Evolutionary conservation across 2,888 invertebrate species (phyloP).

Genomic region (Taphrorychus bicolor): DNA sequence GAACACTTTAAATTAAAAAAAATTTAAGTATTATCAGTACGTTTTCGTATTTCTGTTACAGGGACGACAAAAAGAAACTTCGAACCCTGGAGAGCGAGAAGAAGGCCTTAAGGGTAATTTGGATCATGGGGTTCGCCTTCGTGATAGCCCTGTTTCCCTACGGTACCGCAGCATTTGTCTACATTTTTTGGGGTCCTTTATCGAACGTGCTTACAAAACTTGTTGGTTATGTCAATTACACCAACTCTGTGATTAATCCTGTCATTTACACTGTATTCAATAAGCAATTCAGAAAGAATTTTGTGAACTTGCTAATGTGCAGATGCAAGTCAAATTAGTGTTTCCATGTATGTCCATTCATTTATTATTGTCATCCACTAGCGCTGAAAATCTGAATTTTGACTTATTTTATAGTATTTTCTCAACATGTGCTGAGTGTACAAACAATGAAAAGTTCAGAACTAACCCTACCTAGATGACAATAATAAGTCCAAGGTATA

Average conservation of each 20-base stretch:
- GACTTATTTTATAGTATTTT: no score
- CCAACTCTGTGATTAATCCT: slow-evolving; percentile 5
- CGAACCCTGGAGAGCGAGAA: background rate
- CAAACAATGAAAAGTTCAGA: no score
- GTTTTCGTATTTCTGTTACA: background rate
- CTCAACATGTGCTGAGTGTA: no score
- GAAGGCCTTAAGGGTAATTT: slow-evolving; percentile 9
- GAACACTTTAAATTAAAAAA: no score
- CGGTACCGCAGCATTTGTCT: no score
- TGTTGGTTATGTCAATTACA: slow-evolving; percentile 3
- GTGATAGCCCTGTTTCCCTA: slow-evolving; percentile 5
- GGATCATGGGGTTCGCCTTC: slow-evolving; percentile 15
- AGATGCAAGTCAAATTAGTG: background rate
- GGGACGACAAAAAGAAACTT: background rate
- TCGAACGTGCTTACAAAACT: background rate
- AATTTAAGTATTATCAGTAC: no score
- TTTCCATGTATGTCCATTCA: no score
- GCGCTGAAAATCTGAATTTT: no score
- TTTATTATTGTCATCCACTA: no score
- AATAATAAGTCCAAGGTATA: no score
- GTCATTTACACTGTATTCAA: slow-evolving; percentile 18
- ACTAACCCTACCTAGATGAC: no score
- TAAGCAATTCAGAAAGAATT: slow-evolving; percentile 8
- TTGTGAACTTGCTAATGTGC: background rate
- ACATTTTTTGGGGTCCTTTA: no score